Evolutionary conservation across 2,797 vertebrate genomes (phyloP), one percentile per base, ranked within the genome.

Genomic region (Halcyon smyrnensis): DNA sequence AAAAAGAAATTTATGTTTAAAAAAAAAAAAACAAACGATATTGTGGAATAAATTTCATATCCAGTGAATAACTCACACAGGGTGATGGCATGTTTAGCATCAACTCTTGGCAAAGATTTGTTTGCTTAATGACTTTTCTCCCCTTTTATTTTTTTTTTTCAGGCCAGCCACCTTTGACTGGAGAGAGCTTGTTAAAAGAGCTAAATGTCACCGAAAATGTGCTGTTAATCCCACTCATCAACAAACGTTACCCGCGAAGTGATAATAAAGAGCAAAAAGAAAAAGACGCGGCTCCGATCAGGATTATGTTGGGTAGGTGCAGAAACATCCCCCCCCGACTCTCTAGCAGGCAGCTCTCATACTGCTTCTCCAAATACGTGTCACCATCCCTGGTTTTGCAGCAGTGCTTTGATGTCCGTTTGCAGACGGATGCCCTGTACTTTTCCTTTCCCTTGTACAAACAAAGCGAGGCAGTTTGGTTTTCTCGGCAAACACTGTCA

Each of bases 361-460:
- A 98, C 98, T 98, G 98, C 70, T 98, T 98, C 96, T 98, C 98
- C 97, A 99, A 99, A 99, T 98, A 98, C 96, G 98, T 98, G 93
- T 98, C 97, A 95, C 96, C 96, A 98, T 86, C 91, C 68, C 96
- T 93, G 96, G 84, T 85, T 95, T 83, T 90, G 85, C 94, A 96
- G 56, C 96, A 97, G 91, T 60, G 75, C 98, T 99, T 99, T 99
- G 98, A 99, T 98, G 98, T 99, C 96, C 93, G 53, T 97, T 96
- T 98, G 97, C 98, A 98, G 97, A 98, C 69, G 97, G 98, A 98
- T 97, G 96, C 94, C 95, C 97, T 97, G 98, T 97, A 96, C 97
- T 98, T 97, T 98, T 97, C 96, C 94, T 97, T 97, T 54, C 90
- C 92, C 98, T 98, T 98, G 93, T 98, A 94, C 97, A 98, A 99